Base-by-base conservation (phyloP, 2,113 vertebrate species). In the Oreochromis spilurus region DNA sequence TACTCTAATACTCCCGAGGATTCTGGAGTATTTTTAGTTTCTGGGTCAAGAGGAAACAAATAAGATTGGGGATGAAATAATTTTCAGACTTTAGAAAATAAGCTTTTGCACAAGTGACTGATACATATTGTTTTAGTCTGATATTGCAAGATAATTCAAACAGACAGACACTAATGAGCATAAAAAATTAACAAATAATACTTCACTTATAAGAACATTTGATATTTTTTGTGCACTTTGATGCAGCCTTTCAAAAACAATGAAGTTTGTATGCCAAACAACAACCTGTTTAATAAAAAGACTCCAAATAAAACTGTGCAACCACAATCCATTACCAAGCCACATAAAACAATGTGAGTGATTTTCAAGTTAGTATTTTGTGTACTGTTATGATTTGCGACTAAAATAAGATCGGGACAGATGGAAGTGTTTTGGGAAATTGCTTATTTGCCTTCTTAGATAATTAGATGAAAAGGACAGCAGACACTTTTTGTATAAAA, bases 31-130 rank as follows among this genome's bases (percentile, higher is more conserved):
- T 86, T 83, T 91, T 87, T 34, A 86, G 84, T 91, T 89, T 91
- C 77, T 91, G 62, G 79, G 85, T 90, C 92, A 93, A 79, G 72
- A 77, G 81, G 50, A 52, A 85, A 87, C 86, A 75, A 85, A 88
- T 77, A 85, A 85, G 38, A 58, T 57, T 67, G 40, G 9, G 13
- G 34, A 58, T 26, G 16, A 48, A 67, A 19, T 36, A 26, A 84
- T 85, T 85, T 84, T 21, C 13, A 57, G 85, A 87, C 58, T 86
- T 88, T 86, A 19, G n/a, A 34, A 29, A 29, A 65, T 83, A 43
- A 9, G 77, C 11, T 79, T 80, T 81, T 40, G 60, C 82, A 77
- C 6, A 86, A 60, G 17, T 48, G 79, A 38, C 26, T 21, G 8
- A 17, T 36, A 1, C 19, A n/a, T 53, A 77, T 48, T 21, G 21